Base-by-base conservation (phyloP, 2,888 invertebrate species). In the Nysson spinosus region DNA sequence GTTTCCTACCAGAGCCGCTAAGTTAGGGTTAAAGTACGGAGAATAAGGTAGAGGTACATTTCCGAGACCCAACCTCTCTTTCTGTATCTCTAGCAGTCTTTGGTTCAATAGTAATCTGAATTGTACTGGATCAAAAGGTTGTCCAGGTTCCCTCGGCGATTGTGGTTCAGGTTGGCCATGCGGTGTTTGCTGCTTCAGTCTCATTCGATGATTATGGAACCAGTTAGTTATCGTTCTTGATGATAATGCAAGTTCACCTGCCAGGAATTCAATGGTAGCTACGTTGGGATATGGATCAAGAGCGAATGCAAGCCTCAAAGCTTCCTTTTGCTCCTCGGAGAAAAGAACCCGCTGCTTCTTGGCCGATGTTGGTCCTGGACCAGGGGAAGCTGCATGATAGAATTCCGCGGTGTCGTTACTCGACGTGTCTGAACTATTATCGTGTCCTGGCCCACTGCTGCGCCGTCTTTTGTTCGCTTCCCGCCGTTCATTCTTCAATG, bases 201-300 rank as follows among this genome's bases (percentile, higher is more conserved):
- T 92, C 97, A 99, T 99, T 79, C 99, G 93, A 87, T 99, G 98
- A 87, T 99, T 99, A 90, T 99, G 99, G 91, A 99, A 99, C 99
- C 99, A 99, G 88, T 99, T 99, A 64, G 98, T 98, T 81, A 99
- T 98, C 51, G 99, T 99, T 76, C 99, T 91, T 46, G 97, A 94
- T 4, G 97, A 96, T 32, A 99, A 90, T 5, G 94, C 95, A 54
- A 99, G 89, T 87, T 98, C 97, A 22, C 92, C 92, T 22, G 98
- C 97, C 58, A 99, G 90, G 84, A 97, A 97, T 86, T 99, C 98
- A 73, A 99, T 97, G 57, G 97, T 97, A 17, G 95, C 95, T 82
- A 97, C 95, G 87, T 96, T 97, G 0, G 99, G 99, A 87, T 99
- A 99, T 0, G 98, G 98, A 85, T 99, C 99, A 46, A 98, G 90